Conservation (phyloP, 2,797 vertebrate genomes). For the Sparus aurata region DNA sequence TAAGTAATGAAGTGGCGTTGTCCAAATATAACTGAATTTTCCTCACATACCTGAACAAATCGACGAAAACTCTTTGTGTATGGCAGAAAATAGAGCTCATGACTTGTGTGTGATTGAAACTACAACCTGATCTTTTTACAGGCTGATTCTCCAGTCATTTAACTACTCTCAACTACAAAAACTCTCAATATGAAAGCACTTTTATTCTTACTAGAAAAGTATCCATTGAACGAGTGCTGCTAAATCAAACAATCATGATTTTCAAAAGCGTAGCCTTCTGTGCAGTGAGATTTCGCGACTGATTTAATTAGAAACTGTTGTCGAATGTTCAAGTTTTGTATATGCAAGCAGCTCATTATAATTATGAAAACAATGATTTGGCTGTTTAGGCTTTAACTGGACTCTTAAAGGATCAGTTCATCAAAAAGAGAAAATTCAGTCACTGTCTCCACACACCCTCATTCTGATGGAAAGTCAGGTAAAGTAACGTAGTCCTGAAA, state of each 20-base stretch:
- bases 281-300: neutral
- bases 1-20: neutral
- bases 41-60: neutral
- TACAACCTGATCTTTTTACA: neutral
- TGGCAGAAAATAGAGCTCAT: neutral
- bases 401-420: no score
- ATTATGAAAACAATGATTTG: no score
- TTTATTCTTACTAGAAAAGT: neutral
- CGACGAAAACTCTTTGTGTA: neutral
- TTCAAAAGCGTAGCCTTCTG: neutral
- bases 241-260: neutral
- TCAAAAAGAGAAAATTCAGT: no score
- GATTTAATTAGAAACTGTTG: neutral
- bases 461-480: no score
- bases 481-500: no score
- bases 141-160: neutral
- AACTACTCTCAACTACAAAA: no score
- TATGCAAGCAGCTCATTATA: no score
- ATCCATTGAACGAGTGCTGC: neutral
- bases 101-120: neutral
- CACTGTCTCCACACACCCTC: no score
- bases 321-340: neutral
- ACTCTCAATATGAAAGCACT: no score
- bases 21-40: neutral
- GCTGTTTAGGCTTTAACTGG: no score